These are phyloP conservation scores for Holacanthus passer DNA, from an alignment of 2,113 vertebrate species.

Conservation along the genomic window DNA sequence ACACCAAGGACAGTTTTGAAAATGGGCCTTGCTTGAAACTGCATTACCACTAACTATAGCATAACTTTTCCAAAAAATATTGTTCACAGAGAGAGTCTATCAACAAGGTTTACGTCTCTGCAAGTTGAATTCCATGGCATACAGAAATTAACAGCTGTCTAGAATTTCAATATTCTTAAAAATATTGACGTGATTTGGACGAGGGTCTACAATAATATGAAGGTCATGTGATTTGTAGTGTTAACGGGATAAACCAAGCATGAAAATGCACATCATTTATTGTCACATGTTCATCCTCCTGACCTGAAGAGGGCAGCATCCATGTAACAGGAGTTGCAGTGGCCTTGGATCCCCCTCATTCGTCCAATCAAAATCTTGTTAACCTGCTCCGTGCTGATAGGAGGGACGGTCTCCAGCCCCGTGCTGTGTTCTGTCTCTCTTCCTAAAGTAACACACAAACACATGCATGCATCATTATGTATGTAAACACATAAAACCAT, in stretches of 20 bases:
- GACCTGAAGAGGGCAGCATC: constrained; percentile 91
- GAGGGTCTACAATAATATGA: background rate
- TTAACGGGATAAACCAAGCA: background rate
- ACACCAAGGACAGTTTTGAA: too few relatives aligned
- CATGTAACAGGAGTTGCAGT: constrained; percentile 95
- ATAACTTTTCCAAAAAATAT: too few relatives aligned
- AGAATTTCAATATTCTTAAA: background rate
- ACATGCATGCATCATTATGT: background rate
- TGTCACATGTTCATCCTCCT: background rate
- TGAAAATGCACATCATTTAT: too few relatives aligned
- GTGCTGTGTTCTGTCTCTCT: background rate
- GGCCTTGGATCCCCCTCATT: constrained; percentile 92
- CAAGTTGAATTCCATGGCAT: background rate
- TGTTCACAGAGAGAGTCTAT: background rate
- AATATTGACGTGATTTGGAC: background rate
- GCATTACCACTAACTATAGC: background rate
- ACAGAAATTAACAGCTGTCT: background rate
- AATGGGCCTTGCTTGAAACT: background rate
- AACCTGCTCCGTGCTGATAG: constrained; percentile 81
- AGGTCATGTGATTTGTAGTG: background rate
- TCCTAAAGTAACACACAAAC: constrained; percentile 62
- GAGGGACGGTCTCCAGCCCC: constrained; percentile 76
- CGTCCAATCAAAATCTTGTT: constrained; percentile 80
- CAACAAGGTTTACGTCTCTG: background rate
- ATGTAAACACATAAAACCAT: background rate